Evolutionary conservation across 2,888 invertebrate species (phyloP).

Genomic region (Tuberolachnus salignus): DNA sequence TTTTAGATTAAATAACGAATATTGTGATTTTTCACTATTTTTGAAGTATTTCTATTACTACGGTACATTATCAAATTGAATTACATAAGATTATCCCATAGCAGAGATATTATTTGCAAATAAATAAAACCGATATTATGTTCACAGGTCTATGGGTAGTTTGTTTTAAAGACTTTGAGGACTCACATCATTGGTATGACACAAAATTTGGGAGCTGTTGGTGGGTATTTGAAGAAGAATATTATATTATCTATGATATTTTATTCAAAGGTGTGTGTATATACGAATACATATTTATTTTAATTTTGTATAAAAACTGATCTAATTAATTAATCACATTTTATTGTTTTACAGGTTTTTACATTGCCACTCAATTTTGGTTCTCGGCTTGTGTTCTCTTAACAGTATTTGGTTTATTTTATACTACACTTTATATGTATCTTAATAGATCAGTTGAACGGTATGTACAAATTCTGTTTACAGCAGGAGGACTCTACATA

Average conservation of each 20-base stretch:
- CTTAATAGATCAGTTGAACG: conserved; percentile 79
- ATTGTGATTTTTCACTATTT: neutral
- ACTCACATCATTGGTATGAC: conserved; percentile 81
- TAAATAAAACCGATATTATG: conserved; percentile 46
- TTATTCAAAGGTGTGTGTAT: conserved; percentile 72
- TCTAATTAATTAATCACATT: neutral
- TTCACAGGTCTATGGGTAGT: conserved; percentile 90
- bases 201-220: conserved; percentile 84
- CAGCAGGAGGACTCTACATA: conserved; percentile 75
- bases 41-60: neutral
- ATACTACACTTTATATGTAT: conserved; percentile 76
- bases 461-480: conserved; percentile 75
- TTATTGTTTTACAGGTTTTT: conserved; percentile 82
- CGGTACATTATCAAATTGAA: neutral
- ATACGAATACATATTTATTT: neutral
- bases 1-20: neutral
- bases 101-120: neutral
- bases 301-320: neutral
- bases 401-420: conserved; percentile 70
- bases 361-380: conserved; percentile 91
- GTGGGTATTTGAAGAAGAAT: conserved; percentile 98
- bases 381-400: conserved; percentile 87
- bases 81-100: too few relatives aligned
- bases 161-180: conserved; percentile 87
- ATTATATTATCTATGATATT: conserved; percentile 90